Evolutionary conservation across 2,888 invertebrate genomes (phyloP).

Genomic region (Callosobruchus maculatus): DNA sequence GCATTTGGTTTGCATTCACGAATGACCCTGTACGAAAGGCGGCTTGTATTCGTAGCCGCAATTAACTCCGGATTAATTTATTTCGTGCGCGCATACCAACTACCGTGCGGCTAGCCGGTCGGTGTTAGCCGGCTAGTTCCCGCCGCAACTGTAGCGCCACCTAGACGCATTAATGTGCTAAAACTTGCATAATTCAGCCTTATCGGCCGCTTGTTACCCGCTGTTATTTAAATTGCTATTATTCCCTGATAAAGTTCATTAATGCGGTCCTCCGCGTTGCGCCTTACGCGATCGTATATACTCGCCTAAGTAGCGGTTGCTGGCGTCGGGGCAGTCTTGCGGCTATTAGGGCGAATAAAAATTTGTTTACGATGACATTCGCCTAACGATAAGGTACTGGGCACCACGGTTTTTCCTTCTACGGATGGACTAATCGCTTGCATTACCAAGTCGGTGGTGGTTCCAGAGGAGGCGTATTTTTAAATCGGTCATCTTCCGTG

Average conservation of each 20-base stretch:
- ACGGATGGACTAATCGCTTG: too few relatives aligned
- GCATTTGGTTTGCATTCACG: too few relatives aligned
- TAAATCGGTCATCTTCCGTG: too few relatives aligned
- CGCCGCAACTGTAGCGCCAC: background rate
- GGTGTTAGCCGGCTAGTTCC: background rate
- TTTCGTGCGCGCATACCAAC: conserved; percentile 9
- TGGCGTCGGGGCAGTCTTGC: background rate
- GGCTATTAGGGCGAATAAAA: background rate
- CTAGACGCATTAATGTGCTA: conserved; percentile 10
- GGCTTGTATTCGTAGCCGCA: conserved; percentile 2
- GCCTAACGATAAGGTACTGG: background rate
- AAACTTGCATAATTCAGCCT: conserved; percentile 16
- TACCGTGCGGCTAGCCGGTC: background rate
- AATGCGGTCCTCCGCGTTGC: conserved; percentile 5
- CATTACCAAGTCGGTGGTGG: too few relatives aligned
- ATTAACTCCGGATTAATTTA: conserved; percentile 17
- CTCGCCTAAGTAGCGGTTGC: background rate
- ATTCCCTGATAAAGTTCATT: conserved; percentile 5
- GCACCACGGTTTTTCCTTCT: background rate
- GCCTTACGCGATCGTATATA: background rate
- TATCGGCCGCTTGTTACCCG: conserved; percentile 9
- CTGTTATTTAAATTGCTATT: conserved; percentile 12
- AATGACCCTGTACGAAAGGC: background rate
- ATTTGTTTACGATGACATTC: background rate
- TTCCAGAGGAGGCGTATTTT: too few relatives aligned